Evolutionary conservation across 2,797 vertebrate genomes (phyloP).

Genomic region (Gallinago stenura): DNA sequence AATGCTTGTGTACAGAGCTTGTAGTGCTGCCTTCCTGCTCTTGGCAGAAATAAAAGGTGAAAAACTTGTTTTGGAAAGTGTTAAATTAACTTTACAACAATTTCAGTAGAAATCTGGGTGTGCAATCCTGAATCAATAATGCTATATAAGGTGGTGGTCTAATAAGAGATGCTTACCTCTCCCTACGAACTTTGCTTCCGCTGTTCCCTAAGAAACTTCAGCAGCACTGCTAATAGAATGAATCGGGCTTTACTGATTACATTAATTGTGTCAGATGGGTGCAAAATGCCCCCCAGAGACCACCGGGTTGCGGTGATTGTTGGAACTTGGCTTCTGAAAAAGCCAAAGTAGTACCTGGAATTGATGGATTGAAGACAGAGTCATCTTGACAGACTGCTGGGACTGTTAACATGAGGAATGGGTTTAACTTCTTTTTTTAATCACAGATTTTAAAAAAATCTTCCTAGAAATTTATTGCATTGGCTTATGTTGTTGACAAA

Average conservation of each 20-base stretch:
- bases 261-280: not conserved
- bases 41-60: not conserved
- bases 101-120: not conserved
- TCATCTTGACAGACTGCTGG: not conserved
- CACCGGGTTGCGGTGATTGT: accelerated
- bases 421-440: not conserved
- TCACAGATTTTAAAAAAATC: not conserved
- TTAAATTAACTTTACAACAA: not conserved
- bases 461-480: not conserved
- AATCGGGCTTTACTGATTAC: not conserved
- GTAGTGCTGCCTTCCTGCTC: not conserved
- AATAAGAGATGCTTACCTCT: not conserved
- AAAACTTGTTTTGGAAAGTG: not conserved
- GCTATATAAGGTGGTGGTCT: not conserved
- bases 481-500: not conserved
- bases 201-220: not conserved
- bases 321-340: not conserved
- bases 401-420: not conserved
- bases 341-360: not conserved
- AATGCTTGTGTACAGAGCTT: not conserved
- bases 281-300: too few relatives aligned
- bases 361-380: not conserved
- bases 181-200: not conserved
- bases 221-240: not conserved
- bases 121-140: not conserved